Evolutionary conservation across 2,888 invertebrate genomes (phyloP), one percentile per base, ranked within the genome.

Genomic region (Hedya salicella): DNA sequence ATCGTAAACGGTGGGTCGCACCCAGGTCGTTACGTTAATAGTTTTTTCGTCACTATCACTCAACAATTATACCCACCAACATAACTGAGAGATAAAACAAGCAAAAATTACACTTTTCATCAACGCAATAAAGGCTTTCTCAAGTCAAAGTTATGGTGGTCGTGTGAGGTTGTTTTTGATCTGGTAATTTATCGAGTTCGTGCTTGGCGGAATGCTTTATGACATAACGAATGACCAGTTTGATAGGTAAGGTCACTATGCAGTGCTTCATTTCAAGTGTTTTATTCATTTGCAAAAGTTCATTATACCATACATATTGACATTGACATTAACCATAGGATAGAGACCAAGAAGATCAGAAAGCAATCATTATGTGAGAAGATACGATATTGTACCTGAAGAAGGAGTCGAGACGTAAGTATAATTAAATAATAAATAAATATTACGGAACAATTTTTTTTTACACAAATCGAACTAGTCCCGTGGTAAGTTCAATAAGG

Each of bases 11-110:
- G 48, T 39, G 30, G 44, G 72, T 70, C 77, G 73, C 74, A 69
- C 77, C 75, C 68, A 77, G 71, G 78, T 75, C 70, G 69, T 74
- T 76, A 70, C 54, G 39, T 69, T 71, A 74, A 75, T 76, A 72
- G 62, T 59, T 56, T 68, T 69, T 72, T 62, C 65, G 61, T 70
- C 70, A 70, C 72, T 78, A 68, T 72, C 71, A 64, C 69, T 69
- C 67, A 69, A 69, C 74, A 76, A 78, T 78, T 77, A 77, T 17
- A 57, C 8, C 44, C 0, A 19, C 46, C 32, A 46, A 57, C 44
- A 30, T 46, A 57, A 32, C 13, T n/a, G 9, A 46, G 17, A 32
- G 44, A 32, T 13, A 17, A 57, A 30, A 16, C 44, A 32, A 32
- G 44, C 32, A 19, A 57, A 6, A 32, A 44, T n/a, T 13, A 3